Percentiles rank a stretch among this genome's conserved stretches.
phyloP scores from a whole-genome alignment of 2,113 vertebrate genomes.

The Polypterus senegalus region DNA sequence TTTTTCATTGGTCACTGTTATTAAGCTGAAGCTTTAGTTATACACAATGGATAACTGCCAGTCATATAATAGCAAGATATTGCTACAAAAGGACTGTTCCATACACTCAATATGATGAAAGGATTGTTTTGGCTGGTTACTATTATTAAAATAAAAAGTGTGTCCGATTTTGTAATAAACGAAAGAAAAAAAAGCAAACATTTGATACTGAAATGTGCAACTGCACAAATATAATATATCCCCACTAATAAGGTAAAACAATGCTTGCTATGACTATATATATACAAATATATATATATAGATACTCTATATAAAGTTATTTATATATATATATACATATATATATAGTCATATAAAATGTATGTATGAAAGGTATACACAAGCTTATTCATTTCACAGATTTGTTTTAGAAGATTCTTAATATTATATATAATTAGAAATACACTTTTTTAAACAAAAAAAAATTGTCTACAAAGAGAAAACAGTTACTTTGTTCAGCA shows the following conservation, averaged over 20 bases:
- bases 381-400: slow-evolving; percentile 99
- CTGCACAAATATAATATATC: slow-evolving; percentile 79
- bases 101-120: slow-evolving; percentile 21
- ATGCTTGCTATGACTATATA: slow-evolving; percentile 78
- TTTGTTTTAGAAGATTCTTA: slow-evolving; percentile 97
- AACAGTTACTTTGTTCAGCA: slow-evolving; percentile 90
- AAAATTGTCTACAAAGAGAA: slow-evolving; percentile 98
- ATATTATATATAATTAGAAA: slow-evolving; percentile 99
- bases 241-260: slow-evolving; percentile 86
- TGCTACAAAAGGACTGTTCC: slow-evolving; percentile 30
- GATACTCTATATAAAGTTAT: slow-evolving; percentile 30
- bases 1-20: no score
- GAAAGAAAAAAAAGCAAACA: slow-evolving; percentile 30
- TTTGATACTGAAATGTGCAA: slow-evolving; percentile 69
- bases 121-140: slow-evolving; percentile 32
- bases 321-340: slow-evolving; percentile 82
- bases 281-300: slow-evolving; percentile 77
- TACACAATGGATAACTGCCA: slow-evolving; percentile 59
- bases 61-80: slow-evolving; percentile 46
- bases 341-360: slow-evolving; percentile 41
- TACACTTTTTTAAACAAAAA: slow-evolving; percentile 95
- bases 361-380: slow-evolving; percentile 99
- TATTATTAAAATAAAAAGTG: slow-evolving; percentile 38
- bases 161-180: slow-evolving; percentile 36
- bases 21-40: slow-evolving; percentile 22